Percentiles rank a stretch among this genome's conserved stretches.
These are phyloP conservation scores for Perithous albicinctus DNA, from an alignment of 2,888 invertebrate genomes.

Conservation along the genomic window DNA sequence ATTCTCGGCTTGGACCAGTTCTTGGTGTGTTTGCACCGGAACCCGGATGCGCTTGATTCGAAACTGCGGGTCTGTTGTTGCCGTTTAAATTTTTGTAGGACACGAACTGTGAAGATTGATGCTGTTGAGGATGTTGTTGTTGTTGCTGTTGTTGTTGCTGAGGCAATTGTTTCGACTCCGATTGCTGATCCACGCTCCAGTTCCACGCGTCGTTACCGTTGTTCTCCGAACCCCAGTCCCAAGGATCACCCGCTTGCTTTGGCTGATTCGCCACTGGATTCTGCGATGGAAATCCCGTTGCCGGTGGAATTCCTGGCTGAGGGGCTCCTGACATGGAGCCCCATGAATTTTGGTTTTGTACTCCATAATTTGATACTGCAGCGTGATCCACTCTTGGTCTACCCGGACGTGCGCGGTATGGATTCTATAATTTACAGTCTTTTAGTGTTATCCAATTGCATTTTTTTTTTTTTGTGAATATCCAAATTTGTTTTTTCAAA, in stretches of 20 bases:
- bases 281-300: slow-evolving; percentile 70
- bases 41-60: slow-evolving; percentile 71
- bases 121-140: slow-evolving; percentile 47
- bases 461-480: neutral
- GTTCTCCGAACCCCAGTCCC: slow-evolving; percentile 80
- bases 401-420: slow-evolving; percentile 80
- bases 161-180: slow-evolving; percentile 73
- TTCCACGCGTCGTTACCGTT: slow-evolving; percentile 82
- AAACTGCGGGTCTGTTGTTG: slow-evolving; percentile 73
- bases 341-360: slow-evolving; percentile 80
- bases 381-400: slow-evolving; percentile 78
- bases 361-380: slow-evolving; percentile 75
- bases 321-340: slow-evolving; percentile 70
- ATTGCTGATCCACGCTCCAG: slow-evolving; percentile 81
- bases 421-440: slow-evolving; percentile 77
- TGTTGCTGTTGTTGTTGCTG: slow-evolving; percentile 60
- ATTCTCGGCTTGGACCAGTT: slow-evolving; percentile 70
- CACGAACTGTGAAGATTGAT: slow-evolving; percentile 66
- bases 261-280: slow-evolving; percentile 70
- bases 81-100: slow-evolving; percentile 81
- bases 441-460: neutral
- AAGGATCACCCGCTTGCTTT: slow-evolving; percentile 75
- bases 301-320: slow-evolving; percentile 68
- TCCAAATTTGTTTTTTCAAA: too few relatives aligned
- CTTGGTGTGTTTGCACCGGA: slow-evolving; percentile 69